These are phyloP conservation scores for Crepidodera aurea DNA, from an alignment of 2,888 invertebrate species.

Conservation along the genomic window DNA sequence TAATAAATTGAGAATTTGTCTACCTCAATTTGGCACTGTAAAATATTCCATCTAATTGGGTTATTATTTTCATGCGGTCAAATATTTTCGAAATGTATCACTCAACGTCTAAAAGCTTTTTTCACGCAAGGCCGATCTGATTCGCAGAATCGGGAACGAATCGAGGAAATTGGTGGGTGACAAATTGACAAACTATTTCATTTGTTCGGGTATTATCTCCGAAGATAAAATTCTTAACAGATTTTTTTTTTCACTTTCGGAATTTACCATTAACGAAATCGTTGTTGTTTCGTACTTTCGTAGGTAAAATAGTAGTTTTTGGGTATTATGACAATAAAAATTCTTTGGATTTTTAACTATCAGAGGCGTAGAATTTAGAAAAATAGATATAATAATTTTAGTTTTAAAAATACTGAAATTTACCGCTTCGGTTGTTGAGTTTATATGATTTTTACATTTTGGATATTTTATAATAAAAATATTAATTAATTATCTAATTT, in stretches of 20 bases:
- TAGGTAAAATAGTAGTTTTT: slow-evolving; percentile 7
- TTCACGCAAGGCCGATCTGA: slow-evolving; percentile 8
- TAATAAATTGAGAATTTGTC: too few relatives aligned
- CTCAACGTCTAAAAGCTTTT: slow-evolving; percentile 11
- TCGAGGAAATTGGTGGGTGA: slow-evolving; percentile 13
- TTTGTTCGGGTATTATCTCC: slow-evolving; percentile 21
- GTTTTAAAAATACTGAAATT: too few relatives aligned
- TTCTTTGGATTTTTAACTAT: slow-evolving; percentile 10
- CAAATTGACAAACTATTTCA: slow-evolving; percentile 25
- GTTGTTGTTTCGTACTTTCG: slow-evolving; percentile 24
- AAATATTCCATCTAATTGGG: slow-evolving; percentile 11
- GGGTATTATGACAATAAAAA: slow-evolving; percentile 2
- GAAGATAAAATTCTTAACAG: slow-evolving; percentile 19
- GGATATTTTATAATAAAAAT: too few relatives aligned
- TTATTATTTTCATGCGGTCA: slow-evolving; percentile 1
- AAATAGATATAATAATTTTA: too few relatives aligned
- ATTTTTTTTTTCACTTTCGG: slow-evolving; percentile 26
- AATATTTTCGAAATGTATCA: slow-evolving; percentile 22
- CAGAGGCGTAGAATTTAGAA: slow-evolving; percentile 12
- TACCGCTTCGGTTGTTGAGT: too few relatives aligned
- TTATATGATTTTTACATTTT: too few relatives aligned
- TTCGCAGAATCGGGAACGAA: background rate
- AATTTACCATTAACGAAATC: slow-evolving; percentile 12
- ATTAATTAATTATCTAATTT: too few relatives aligned
- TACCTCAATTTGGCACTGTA: background rate